Percentiles rank a stretch among this genome's conserved stretches.
phyloP scores from a whole-genome alignment of 1,140 invertebrate genomes.

The Hyphantria cunea region DNA sequence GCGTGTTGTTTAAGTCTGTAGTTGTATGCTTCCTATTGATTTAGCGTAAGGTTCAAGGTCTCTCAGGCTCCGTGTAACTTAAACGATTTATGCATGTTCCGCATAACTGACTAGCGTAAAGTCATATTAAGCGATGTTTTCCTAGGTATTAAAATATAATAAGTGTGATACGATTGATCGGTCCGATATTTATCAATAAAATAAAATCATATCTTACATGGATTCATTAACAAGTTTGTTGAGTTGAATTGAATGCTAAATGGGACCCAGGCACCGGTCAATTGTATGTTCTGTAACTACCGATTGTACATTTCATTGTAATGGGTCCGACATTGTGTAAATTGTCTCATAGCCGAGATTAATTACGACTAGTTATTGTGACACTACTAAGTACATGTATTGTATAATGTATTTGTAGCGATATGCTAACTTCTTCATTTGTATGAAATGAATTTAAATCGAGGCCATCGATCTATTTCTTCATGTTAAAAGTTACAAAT shows the following conservation, averaged over 20 bases:
- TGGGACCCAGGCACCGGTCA: conserved; percentile 48
- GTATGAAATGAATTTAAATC: conserved; percentile 67
- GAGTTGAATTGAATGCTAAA: conserved; percentile 31
- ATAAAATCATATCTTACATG: conserved; percentile 19
- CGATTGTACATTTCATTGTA: conserved; percentile 78
- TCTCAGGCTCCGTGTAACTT: conserved; percentile 49
- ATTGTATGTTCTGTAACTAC: conserved; percentile 46
- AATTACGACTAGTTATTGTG: conserved; percentile 7
- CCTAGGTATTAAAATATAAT: conserved; percentile 39
- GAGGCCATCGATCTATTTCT: conserved; percentile 76
- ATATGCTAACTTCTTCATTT: conserved; percentile 25
- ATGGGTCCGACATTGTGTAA: conserved; percentile 50
- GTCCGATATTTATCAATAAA: conserved; percentile 41
- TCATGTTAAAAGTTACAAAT: conserved; percentile 70
- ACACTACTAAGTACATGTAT: conserved; percentile 16
- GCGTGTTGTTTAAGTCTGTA: conserved; percentile 16
- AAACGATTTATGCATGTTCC: conserved; percentile 27
- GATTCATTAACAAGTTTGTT: conserved; percentile 3
- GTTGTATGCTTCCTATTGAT: conserved; percentile 34
- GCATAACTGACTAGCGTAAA: conserved; percentile 36
- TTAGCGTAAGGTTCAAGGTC: conserved; percentile 50
- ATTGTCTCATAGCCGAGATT: background rate
- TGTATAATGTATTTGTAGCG: conserved; percentile 3
- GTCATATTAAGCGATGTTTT: conserved; percentile 37
- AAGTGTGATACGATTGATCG: conserved; percentile 56